Conservation (phyloP, 1,140 invertebrate genomes). For the Wiebesia pumilae region DNA sequence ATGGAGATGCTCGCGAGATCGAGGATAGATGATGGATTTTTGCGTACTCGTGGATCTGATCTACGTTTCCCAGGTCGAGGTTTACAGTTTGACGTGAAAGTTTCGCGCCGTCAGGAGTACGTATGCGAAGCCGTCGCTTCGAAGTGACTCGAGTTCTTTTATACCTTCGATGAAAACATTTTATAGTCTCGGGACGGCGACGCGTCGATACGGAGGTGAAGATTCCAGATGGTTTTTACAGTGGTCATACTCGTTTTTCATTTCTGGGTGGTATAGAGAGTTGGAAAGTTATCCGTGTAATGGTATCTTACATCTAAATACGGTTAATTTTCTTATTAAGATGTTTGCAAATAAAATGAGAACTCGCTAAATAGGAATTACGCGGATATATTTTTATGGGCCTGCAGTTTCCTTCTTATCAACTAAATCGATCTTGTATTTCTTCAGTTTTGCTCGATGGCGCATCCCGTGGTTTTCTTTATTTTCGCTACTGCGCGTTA, state of each 20-base stretch:
- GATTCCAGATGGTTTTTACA: slow-evolving; percentile 10
- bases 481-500: too few relatives aligned
- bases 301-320: background rate
- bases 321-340: slow-evolving; percentile 9
- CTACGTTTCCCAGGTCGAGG: background rate
- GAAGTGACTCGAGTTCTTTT: slow-evolving; percentile 22
- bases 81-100: slow-evolving; percentile 27
- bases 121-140: background rate
- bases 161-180: slow-evolving; percentile 16
- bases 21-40: slow-evolving; percentile 33
- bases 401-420: background rate
- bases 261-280: slow-evolving; percentile 30
- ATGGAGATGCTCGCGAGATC: background rate
- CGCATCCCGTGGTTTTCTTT: background rate
- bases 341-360: background rate
- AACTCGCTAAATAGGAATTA: background rate
- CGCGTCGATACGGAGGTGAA: background rate
- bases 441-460: background rate
- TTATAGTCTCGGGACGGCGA: background rate
- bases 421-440: background rate
- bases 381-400: background rate
- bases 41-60: background rate
- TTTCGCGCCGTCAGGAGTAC: background rate
- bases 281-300: background rate
- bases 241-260: slow-evolving; percentile 23